Base-by-base conservation (phyloP, 2,888 invertebrate species). In the Halictus ligatus region DNA sequence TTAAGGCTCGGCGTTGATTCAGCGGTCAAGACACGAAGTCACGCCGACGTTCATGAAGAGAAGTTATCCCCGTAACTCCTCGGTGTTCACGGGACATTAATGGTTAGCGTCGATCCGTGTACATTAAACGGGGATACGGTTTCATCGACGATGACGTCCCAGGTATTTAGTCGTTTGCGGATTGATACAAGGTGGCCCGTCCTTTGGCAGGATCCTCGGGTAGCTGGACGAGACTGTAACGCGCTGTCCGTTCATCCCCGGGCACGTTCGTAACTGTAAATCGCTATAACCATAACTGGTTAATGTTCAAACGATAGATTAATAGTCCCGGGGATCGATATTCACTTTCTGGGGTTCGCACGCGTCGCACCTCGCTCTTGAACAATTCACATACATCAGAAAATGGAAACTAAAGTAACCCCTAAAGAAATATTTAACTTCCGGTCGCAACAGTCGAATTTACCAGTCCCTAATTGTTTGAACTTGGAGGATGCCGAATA, bases 101-200 rank as follows among this genome's bases (percentile, higher is more conserved):
- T 88, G 89, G 91, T 91, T 90, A 91, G 89, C 84, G 88, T 89
- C 64, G 87, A 91, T 88, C 88, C 86, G 87, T 87, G 88, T 90
- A 84, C 90, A 85, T 77, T 79, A 80, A 81, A 83, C 84, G 81
- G 58, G 80, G 80, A 58, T 80, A 81, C 67, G 79, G 86, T 84
- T 86, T 84, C 89, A 82, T 83, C 86, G 35, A 60, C 75, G 75
- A 71, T 54, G 81, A 72, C 80, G 85, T 85, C 18, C 69, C 80
- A 35, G 48, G 75, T 78, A 54, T 74, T 64, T 48, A 74, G 67
- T 81, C 78, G 81, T 83, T 86, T 78, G 74, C 60, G 80, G 77
- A 80, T 81, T 50, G 84, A 83, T 83, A 78, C 80, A 29, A 78
- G 87, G 85, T 73, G 76, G 46, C 21, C n/a, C 50, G 72, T 73